Evolutionary conservation across 2,797 vertebrate species (phyloP), one percentile per base, ranked within the genome.

Genomic region (Sebastes cheni): DNA sequence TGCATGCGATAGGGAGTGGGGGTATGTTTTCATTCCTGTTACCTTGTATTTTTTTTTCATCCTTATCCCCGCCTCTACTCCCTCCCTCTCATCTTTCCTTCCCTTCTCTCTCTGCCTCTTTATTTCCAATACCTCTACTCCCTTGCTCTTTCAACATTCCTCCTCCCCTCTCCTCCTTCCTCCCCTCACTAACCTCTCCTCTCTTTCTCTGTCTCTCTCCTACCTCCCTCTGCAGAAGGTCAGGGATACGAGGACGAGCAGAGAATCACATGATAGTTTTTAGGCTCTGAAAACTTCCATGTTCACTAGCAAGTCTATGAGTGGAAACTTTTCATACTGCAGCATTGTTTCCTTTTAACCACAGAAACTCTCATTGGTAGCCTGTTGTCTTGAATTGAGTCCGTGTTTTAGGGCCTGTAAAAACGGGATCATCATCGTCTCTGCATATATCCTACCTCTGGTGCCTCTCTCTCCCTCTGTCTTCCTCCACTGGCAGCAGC

Each of bases 221-320:
- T n/a, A 27, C 39, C 75, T 80, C 81, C 65, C 74, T 32, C 71
- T 32, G 66, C 80, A 67, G 86, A 88, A 89, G 92, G 89, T 91
- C 87, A 87, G 88, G 59, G 81, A 83, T 78, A 77, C 55, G 78
- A 90, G 88, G 86, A 87, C 75, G 13, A 75, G 72, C 65, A 39
- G 36, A 54, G 65, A 75, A 80, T 91, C 91, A 88, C 85, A 88
- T 86, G 87, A 89, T 74, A 1, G 71, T 39, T 69, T 84, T 81
- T 65, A 11, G 8, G 9, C 77, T 79, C 60, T 56, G 58, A 86
- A 82, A 80, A 70, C 75, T 56, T 84, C 62, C 77, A 73, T 64
- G 27, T 67, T 81, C 50, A 65, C 58, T 36, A 65, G 71, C 72
- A 34, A 75, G 62, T 62, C 65, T 61, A 22, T 13, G 20, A 82